Conservation (phyloP, 2,797 vertebrate species). For the Arnoldichthys spilopterus region DNA sequence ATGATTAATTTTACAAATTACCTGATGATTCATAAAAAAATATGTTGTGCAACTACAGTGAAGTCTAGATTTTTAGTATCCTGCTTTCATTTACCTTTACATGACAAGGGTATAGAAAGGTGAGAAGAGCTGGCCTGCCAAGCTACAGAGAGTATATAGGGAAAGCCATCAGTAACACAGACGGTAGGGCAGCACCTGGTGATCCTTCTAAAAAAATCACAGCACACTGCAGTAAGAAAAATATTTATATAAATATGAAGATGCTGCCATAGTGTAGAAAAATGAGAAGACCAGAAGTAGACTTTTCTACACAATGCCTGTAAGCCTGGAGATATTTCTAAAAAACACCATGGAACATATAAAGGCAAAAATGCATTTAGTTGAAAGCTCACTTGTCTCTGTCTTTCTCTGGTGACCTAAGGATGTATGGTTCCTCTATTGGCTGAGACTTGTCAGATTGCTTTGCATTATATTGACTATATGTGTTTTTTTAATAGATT, state of each 20-base stretch:
- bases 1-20: not conserved
- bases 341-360: not conserved
- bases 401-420: not conserved
- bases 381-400: not conserved
- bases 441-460: not conserved
- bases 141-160: constrained; percentile 7
- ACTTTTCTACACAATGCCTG: not conserved
- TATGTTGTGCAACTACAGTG: no score
- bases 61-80: not conserved
- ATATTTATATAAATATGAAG: constrained; percentile 5
- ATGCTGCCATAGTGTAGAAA: not conserved
- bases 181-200: not conserved
- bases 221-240: not conserved
- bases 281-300: not conserved
- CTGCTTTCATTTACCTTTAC: not conserved
- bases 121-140: not conserved
- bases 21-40: no score
- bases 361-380: not conserved
- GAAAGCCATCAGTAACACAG: constrained; percentile 30
- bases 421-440: not conserved
- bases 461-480: constrained; percentile 19
- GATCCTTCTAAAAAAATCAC: not conserved
- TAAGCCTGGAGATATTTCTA: not conserved
- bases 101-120: not conserved
- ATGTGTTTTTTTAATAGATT: constrained; percentile 24